phyloP scores from a whole-genome alignment of 2,888 invertebrate genomes.

The Mechanitis messenoides region DNA sequence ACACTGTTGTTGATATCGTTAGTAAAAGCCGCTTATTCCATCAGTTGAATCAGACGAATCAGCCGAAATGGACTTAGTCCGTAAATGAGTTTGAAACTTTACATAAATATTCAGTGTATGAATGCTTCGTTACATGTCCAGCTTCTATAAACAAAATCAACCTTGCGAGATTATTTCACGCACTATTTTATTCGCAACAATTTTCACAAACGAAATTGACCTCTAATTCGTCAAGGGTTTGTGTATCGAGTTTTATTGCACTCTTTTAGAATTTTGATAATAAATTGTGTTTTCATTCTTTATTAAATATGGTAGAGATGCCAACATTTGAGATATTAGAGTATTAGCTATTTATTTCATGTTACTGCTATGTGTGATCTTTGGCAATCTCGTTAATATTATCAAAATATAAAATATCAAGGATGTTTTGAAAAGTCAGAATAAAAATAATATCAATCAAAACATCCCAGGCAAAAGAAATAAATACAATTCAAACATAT shows the following conservation, averaged over 20 bases:
- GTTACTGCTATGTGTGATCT: not conserved
- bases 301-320: slow-evolving; percentile 53
- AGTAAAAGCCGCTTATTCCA: no score
- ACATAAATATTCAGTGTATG: slow-evolving; percentile 37
- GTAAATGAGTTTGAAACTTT: not conserved
- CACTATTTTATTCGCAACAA: slow-evolving; percentile 67
- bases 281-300: slow-evolving; percentile 59
- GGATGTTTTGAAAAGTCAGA: no score
- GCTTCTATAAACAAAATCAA: slow-evolving; percentile 67
- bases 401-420: no score
- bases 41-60: no score
- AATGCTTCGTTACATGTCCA: slow-evolving; percentile 51
- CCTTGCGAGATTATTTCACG: slow-evolving; percentile 67
- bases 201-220: slow-evolving; percentile 63
- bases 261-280: slow-evolving; percentile 56
- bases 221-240: slow-evolving; percentile 52
- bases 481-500: slow-evolving; percentile 1
- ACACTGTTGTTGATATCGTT: no score
- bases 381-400: no score
- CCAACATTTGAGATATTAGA: slow-evolving; percentile 20
- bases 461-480: not conserved
- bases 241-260: slow-evolving; percentile 56
- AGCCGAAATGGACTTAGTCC: not conserved
- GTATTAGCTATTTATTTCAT: slow-evolving; percentile 11
- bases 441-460: no score